Conservation (phyloP, 2,888 invertebrate species). For the Cepaea hortensis region DNA sequence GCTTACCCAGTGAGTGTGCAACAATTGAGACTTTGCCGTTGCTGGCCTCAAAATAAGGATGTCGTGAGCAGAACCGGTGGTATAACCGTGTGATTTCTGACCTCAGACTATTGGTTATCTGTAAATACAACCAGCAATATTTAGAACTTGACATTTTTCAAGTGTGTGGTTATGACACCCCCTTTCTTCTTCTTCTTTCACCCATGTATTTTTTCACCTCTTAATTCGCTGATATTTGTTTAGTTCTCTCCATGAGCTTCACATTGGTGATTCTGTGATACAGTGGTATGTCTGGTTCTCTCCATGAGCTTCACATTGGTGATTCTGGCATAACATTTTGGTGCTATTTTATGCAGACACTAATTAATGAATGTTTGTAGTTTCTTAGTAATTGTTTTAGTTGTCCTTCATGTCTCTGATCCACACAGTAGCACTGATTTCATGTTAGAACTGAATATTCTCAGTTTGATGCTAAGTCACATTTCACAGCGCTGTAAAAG, state of each 20-base stretch:
- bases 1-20: conserved; percentile 82
- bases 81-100: conserved; percentile 82
- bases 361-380: no score
- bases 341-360: no score
- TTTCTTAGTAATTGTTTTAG: no score
- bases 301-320: no score
- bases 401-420: no score
- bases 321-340: no score
- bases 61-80: conserved; percentile 79
- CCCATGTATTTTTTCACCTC: neutral
- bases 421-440: no score
- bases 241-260: no score
- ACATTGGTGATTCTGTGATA: no score
- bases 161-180: neutral
- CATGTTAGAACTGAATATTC: no score
- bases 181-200: neutral
- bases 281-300: no score
- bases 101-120: conserved; percentile 81
- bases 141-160: neutral
- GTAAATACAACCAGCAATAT: conserved; percentile 50
- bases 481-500: neutral
- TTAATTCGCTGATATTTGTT: no score
- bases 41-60: conserved; percentile 81
- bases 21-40: conserved; percentile 82
- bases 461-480: neutral